phyloP scores from a whole-genome alignment of 2,888 invertebrate species.

The Limnephilus auricula region DNA sequence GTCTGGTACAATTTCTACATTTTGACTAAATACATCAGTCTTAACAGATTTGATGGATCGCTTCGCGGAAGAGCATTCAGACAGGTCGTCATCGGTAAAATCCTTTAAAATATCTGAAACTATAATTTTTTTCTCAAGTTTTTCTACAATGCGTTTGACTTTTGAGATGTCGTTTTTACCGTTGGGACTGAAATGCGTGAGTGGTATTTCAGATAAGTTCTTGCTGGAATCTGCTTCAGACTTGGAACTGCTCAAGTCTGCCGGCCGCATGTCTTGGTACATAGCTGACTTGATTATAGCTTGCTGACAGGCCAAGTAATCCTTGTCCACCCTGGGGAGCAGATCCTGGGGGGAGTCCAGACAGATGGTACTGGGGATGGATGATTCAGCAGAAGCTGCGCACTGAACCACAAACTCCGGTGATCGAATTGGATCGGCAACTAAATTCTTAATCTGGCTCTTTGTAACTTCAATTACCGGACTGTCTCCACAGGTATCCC shows the following conservation, averaged over 20 bases:
- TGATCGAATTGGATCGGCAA: not conserved
- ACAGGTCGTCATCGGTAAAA: conserved; percentile 35
- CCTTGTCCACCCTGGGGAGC: conserved; percentile 30
- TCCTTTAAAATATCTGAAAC: conserved; percentile 51
- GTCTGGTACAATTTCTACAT: conserved; percentile 10
- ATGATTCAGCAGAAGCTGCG: not conserved
- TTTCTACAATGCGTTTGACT: conserved; percentile 29
- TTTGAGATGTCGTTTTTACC: conserved; percentile 15
- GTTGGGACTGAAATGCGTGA: conserved; percentile 47
- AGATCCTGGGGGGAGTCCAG: conserved; percentile 20
- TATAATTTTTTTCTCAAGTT: conserved; percentile 27
- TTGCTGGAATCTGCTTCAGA: not conserved
- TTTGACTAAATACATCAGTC: not conserved
- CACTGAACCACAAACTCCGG: conserved; percentile 35
- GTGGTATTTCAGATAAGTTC: conserved; percentile 2
- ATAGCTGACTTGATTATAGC: not conserved
- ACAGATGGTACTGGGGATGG: not conserved
- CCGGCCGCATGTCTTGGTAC: not conserved
- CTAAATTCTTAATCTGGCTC: not conserved
- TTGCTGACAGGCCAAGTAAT: conserved; percentile 41
- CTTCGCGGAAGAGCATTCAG: not conserved
- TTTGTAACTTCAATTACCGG: not conserved
- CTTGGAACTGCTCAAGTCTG: not conserved
- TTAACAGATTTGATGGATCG: not conserved
- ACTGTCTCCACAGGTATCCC: not conserved